Evolutionary conservation across 2,888 invertebrate species (phyloP).

Genomic region (Tanypteryx hageni): DNA sequence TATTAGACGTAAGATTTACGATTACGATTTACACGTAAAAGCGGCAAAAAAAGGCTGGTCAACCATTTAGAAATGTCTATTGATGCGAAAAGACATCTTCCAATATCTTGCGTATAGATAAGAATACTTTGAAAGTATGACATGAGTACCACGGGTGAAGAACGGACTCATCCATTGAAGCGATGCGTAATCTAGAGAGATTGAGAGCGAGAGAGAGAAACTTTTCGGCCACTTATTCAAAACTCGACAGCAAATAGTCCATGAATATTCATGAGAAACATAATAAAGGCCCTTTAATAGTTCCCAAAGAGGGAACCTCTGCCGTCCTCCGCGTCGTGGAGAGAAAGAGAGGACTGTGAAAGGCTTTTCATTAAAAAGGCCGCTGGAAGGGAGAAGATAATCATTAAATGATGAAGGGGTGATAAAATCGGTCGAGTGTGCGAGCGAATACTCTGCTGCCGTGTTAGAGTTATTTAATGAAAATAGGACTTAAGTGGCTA

Average conservation of each 20-base stretch:
- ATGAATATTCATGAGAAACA: conserved; percentile 61
- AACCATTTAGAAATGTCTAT: too few species aligned
- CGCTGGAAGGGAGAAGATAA: conserved; percentile 22
- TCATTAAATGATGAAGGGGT: conserved; percentile 47
- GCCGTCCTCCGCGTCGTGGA: background rate
- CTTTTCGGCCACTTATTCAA: background rate
- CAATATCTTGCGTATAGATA: too few species aligned
- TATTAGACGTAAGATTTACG: too few species aligned
- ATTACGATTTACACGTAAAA: too few species aligned
- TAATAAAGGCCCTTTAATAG: conserved; percentile 44
- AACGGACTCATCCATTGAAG: background rate
- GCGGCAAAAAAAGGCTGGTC: too few species aligned
- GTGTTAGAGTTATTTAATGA: background rate
- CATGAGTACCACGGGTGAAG: too few species aligned
- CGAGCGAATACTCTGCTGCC: conserved; percentile 6
- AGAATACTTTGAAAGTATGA: too few species aligned
- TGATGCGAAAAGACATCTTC: too few species aligned
- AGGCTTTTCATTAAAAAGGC: conserved; percentile 56
- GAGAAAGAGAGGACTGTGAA: background rate
- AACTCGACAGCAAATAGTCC: conserved; percentile 49
- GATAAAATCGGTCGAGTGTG: background rate
- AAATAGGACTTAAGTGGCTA: background rate
- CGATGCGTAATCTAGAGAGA: background rate
- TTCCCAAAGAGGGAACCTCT: conserved; percentile 12
- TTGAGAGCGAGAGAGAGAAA: background rate